These are phyloP conservation scores for Caprella mutica DNA, from an alignment of 2,888 invertebrate species.

Conservation along the genomic window DNA sequence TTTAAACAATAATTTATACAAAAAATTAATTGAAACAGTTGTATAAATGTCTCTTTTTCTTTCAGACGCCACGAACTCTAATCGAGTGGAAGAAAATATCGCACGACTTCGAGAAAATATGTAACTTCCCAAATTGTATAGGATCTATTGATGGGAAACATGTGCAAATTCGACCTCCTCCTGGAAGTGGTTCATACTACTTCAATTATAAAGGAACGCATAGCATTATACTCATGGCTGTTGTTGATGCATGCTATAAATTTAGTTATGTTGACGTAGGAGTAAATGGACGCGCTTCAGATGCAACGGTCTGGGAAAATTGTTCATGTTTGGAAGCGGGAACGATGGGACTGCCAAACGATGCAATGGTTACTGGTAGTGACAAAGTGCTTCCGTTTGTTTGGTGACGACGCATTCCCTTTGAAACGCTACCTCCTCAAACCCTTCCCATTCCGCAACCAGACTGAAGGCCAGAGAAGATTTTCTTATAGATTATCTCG, in stretches of 20 bases:
- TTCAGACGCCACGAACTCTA: too few species aligned
- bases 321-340: too few species aligned
- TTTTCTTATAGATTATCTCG: constrained; percentile 20
- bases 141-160: not conserved
- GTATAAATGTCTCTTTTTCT: too few species aligned
- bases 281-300: constrained; percentile 15
- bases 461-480: constrained; percentile 5
- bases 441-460: constrained; percentile 5
- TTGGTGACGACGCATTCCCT: constrained; percentile 18
- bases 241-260: not conserved
- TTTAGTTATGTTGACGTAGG: constrained; percentile 9
- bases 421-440: constrained; percentile 11
- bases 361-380: too few species aligned
- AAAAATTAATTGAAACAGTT: too few species aligned
- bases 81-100: too few species aligned
- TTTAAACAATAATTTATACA: too few species aligned
- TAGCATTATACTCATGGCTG: not conserved
- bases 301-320: constrained; percentile 13
- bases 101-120: too few species aligned
- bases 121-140: not conserved
- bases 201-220: not conserved
- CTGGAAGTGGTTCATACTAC: not conserved
- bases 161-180: not conserved
- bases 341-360: too few species aligned
- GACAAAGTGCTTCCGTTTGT: too few species aligned